These are phyloP conservation scores for Phaethon lepturus DNA, from an alignment of 2,113 vertebrate genomes.

Conservation along the genomic window DNA sequence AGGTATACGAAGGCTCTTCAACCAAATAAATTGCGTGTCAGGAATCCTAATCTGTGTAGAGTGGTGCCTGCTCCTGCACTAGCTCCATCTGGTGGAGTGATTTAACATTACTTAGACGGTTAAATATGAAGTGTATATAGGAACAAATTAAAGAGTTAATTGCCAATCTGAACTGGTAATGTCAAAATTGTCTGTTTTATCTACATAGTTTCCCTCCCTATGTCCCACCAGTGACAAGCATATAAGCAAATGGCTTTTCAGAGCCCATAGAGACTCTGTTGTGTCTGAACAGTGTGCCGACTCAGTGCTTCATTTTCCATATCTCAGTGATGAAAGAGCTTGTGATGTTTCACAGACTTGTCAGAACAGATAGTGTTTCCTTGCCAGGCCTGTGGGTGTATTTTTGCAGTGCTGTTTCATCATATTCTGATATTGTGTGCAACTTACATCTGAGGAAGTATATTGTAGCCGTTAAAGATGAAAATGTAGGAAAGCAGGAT, in stretches of 20 bases:
- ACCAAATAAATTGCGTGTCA: fast-evolving
- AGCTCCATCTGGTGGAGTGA: not conserved
- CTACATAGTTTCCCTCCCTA: not conserved
- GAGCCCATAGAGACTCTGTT: not conserved
- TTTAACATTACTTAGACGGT: not conserved
- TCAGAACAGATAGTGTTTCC: not conserved
- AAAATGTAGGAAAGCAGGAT: constrained; percentile 30
- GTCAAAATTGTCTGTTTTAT: not conserved
- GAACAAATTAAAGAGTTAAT: not conserved
- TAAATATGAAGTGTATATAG: fast-evolving
- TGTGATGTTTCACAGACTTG: not conserved
- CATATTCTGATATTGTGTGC: not conserved
- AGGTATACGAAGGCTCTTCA: not conserved
- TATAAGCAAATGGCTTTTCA: not conserved
- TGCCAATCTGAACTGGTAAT: not conserved
- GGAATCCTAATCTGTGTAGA: not conserved
- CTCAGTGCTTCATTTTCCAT: not conserved
- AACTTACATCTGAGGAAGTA: not conserved
- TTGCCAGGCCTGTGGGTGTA: not conserved
- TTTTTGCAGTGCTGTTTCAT: not conserved
- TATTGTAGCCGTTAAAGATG: not conserved
- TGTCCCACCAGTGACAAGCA: not conserved
- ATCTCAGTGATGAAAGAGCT: not conserved
- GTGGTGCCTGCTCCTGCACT: not conserved
- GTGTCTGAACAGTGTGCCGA: not conserved